Base-by-base conservation (phyloP, 2,113 vertebrate genomes). In the Miniopterus natalensis region DNA sequence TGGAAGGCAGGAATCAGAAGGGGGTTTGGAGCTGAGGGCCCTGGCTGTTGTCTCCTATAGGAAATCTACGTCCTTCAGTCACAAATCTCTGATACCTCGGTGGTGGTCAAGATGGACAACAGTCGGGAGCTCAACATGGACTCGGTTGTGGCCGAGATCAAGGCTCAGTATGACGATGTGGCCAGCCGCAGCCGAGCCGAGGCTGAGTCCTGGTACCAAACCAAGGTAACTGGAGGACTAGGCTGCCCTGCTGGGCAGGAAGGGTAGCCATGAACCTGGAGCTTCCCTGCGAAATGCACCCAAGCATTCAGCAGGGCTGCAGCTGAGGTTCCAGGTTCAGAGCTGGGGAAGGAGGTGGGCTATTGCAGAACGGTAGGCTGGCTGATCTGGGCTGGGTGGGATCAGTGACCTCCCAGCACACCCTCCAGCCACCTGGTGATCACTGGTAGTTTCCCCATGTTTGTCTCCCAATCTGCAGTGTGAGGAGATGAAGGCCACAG, bases 41-140 rank as follows among this genome's bases (percentile, higher is more conserved):
- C 55, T 42, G 73, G 14, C 29, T 70, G 1, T 55, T 91, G 10
- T 75, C 68, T 84, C 77, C 65, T 83, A 66, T 90, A 99, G 99
- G 99, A 99, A 95, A 96, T 99, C 29, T 95, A 89, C 0, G 98
- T 99, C 97, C 97, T 99, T 97, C 99, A 99, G 97, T 97, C 98
- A 5, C 99, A 99, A 97, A 99, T 99, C 96, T 99, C 99, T 0
- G 99, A 99, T 97, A 99, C 99, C 0, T 99, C 99, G 0, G 99
- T 99, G 88, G 98, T 99, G 71, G 99, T 99, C 57, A 99, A 99
- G 91, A 99, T 99, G 99, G 99, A 99, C 97, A 99, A 99, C 98
- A 99, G 96, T 5, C 97, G 99, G 40, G 99, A 98, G 95, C 98
- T 99, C 95, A 99, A 99, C 98, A 98, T 99, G 99, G 99, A 99